phyloP scores from a whole-genome alignment of 2,888 invertebrate species.

The Heterodera filipjevi region DNA sequence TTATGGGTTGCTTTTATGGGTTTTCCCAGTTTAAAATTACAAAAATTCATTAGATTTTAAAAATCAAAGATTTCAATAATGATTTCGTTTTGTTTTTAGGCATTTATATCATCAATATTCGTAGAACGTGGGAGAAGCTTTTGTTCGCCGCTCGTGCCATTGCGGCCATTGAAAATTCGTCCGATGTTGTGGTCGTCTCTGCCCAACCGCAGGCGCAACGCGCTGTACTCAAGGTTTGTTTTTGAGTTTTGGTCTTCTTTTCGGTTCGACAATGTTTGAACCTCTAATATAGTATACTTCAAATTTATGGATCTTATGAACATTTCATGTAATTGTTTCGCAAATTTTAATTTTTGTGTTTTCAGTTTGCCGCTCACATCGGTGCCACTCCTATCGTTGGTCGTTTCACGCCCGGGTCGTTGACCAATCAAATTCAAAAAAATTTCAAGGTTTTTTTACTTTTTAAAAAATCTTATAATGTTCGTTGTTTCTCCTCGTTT shows the following conservation, averaged over 20 bases:
- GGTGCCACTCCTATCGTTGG: conserved; percentile 94
- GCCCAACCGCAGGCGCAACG: conserved; percentile 92
- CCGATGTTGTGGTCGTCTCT: conserved; percentile 96
- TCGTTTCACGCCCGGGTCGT: conserved; percentile 94
- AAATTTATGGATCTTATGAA: no score
- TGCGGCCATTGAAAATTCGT: conserved; percentile 94
- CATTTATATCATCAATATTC: conserved; percentile 89
- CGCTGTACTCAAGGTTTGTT: conserved; percentile 81
- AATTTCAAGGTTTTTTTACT: conserved; percentile 77
- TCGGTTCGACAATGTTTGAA: no score
- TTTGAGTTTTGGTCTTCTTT: not conserved
- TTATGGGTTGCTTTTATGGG: no score
- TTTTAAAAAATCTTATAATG: not conserved
- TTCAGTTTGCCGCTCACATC: conserved; percentile 81
- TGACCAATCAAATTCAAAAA: conserved; percentile 91
- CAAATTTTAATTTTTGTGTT: conserved; percentile 47
- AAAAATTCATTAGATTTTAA: no score
- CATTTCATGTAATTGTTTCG: no score
- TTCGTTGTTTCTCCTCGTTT: no score
- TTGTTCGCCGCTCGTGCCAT: conserved; percentile 95
- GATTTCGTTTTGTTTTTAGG: conserved; percentile 73
- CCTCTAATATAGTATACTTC: no score
- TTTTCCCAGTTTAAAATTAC: not conserved
- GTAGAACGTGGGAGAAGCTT: conserved; percentile 87
- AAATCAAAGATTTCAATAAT: no score